Conservation (phyloP, 2,888 invertebrate species). For the Trimorus sp. region DNA sequence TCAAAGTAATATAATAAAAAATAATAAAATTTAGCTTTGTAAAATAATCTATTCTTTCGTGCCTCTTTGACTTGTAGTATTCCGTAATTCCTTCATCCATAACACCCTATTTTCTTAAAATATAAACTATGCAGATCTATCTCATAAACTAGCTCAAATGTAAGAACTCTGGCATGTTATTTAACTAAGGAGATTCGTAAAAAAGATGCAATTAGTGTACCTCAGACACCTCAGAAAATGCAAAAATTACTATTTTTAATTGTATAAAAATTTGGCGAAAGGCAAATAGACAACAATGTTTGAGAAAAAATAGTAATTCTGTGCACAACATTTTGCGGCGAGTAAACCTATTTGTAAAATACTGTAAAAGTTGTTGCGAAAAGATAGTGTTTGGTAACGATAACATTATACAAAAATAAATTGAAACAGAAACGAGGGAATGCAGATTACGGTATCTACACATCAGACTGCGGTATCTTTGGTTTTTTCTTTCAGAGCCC, state of each 20-base stretch:
- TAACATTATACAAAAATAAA: slow-evolving; percentile 36
- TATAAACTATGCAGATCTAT: not conserved
- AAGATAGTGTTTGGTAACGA: slow-evolving; percentile 33
- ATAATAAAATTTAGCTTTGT: too few species aligned
- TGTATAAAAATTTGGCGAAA: not conserved
- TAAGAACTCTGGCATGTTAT: slow-evolving; percentile 16
- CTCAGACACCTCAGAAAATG: not conserved
- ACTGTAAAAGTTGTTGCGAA: slow-evolving; percentile 54
- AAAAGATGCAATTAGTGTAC: slow-evolving; percentile 24
- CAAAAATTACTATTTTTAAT: slow-evolving; percentile 11
- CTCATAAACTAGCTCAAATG: not conserved
- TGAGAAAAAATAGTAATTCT: slow-evolving; percentile 30
- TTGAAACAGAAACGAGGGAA: slow-evolving; percentile 13
- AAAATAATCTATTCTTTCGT: too few species aligned
- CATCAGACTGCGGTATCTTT: not conserved
- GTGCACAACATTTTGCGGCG: slow-evolving; percentile 16
- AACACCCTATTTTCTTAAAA: too few species aligned
- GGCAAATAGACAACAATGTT: not conserved
- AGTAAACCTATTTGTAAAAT: slow-evolving; percentile 51
- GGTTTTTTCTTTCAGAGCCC: slow-evolving; percentile 72
- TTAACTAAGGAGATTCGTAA: slow-evolving; percentile 36
- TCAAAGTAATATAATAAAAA: too few species aligned
- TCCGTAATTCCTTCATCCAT: too few species aligned
- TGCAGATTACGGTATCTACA: not conserved
- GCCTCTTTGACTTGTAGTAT: too few species aligned